These are phyloP conservation scores for Trissolcus basalis DNA, from an alignment of 1,140 invertebrate genomes.

Conservation along the genomic window DNA sequence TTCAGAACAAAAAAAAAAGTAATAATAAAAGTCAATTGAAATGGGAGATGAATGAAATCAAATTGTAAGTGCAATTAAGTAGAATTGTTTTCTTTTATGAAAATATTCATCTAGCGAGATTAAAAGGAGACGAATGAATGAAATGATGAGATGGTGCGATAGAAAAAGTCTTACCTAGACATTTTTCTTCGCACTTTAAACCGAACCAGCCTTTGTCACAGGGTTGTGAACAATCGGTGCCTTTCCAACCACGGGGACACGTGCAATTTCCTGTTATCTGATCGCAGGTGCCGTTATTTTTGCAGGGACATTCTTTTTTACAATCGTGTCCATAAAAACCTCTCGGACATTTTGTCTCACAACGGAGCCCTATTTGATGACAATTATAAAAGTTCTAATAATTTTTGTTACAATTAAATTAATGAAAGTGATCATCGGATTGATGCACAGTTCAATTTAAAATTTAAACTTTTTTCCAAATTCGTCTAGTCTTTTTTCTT, in stretches of 20 bases:
- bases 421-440: too few relatives aligned
- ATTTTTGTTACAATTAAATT: neutral
- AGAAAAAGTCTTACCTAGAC: constrained; percentile 79
- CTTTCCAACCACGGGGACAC: constrained; percentile 90
- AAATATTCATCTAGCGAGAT: neutral
- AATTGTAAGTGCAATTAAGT: neutral
- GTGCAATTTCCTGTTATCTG: constrained; percentile 85
- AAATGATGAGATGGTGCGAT: constrained; percentile 19
- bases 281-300: constrained; percentile 92
- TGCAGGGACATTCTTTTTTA: constrained; percentile 81
- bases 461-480: too few relatives aligned
- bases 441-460: too few relatives aligned
- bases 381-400: constrained; percentile 4
- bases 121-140: neutral
- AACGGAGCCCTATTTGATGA: constrained; percentile 76
- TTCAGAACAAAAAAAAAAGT: neutral
- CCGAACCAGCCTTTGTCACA: constrained; percentile 89
- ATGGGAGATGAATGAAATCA: neutral
- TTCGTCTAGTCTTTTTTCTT: too few relatives aligned
- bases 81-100: neutral
- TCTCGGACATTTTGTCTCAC: constrained; percentile 86
- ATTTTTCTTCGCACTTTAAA: constrained; percentile 86
- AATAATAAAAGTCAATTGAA: too few relatives aligned
- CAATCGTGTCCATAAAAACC: constrained; percentile 87
- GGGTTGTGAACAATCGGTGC: constrained; percentile 83